Percentiles rank a stretch among this genome's conserved stretches.
phyloP scores from a whole-genome alignment of 2,888 invertebrate genomes.

The Brachypalpus laphriformis region DNA sequence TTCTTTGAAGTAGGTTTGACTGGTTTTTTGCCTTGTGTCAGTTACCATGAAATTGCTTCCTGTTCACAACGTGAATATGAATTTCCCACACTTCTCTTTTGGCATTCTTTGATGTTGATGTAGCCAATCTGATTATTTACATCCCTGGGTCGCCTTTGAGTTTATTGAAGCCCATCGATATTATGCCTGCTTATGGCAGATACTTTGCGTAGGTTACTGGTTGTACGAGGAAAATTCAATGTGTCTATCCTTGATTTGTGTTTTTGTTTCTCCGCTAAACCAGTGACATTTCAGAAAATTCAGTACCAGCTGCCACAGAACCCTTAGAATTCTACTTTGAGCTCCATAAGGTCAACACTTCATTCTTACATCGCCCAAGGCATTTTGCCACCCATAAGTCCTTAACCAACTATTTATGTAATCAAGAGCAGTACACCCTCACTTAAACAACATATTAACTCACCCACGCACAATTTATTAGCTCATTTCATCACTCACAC shows the following conservation, averaged over 20 bases:
- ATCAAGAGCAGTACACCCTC: constrained; percentile 33
- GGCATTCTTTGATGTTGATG: neutral
- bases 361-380: neutral
- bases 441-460: constrained; percentile 55
- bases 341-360: neutral
- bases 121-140: neutral
- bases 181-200: neutral
- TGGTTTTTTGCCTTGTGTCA: neutral
- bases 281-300: neutral
- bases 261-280: neutral
- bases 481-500: constrained; percentile 58
- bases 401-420: constrained; percentile 42
- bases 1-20: neutral
- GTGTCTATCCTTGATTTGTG: neutral
- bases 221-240: neutral
- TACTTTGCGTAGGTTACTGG: neutral
- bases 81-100: neutral
- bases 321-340: neutral
- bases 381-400: neutral
- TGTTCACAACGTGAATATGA: neutral
- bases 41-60: neutral
- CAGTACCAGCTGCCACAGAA: neutral
- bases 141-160: neutral
- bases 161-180: neutral
- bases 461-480: constrained; percentile 55